phyloP scores from a whole-genome alignment of 2,888 invertebrate genomes.

The Orthosia gothica region DNA sequence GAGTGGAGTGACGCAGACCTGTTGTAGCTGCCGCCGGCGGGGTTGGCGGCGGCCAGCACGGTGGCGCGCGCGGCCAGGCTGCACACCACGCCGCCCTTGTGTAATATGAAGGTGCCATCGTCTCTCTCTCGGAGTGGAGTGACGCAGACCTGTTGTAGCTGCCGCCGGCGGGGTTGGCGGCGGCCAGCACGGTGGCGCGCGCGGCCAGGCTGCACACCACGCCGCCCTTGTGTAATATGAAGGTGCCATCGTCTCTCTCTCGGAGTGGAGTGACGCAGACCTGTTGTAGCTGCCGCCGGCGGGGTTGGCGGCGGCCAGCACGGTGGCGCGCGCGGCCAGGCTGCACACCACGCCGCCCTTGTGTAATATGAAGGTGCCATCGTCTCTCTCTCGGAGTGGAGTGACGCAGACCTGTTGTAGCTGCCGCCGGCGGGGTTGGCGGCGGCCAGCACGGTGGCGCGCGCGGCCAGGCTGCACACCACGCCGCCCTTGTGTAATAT shows the following conservation, averaged over 20 bases:
- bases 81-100: conserved; percentile 96
- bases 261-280: not conserved
- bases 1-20: conserved; percentile 6
- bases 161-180: conserved; percentile 98
- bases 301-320: conserved; percentile 98
- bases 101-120: no score
- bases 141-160: conserved; percentile 92
- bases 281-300: conserved; percentile 95
- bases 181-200: conserved; percentile 96
- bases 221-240: conserved; percentile 95
- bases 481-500: conserved; percentile 97
- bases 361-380: no score
- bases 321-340: conserved; percentile 95
- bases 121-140: not conserved
- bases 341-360: conserved; percentile 97
- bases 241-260: not conserved
- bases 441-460: conserved; percentile 97
- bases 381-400: not conserved
- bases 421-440: conserved; percentile 98
- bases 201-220: conserved; percentile 96
- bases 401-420: conserved; percentile 88
- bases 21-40: conserved; percentile 96
- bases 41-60: conserved; percentile 98
- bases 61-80: conserved; percentile 96
- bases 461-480: conserved; percentile 95